Evolutionary conservation across 2,888 invertebrate species (phyloP).

Genomic region (Xestia xanthographa): DNA sequence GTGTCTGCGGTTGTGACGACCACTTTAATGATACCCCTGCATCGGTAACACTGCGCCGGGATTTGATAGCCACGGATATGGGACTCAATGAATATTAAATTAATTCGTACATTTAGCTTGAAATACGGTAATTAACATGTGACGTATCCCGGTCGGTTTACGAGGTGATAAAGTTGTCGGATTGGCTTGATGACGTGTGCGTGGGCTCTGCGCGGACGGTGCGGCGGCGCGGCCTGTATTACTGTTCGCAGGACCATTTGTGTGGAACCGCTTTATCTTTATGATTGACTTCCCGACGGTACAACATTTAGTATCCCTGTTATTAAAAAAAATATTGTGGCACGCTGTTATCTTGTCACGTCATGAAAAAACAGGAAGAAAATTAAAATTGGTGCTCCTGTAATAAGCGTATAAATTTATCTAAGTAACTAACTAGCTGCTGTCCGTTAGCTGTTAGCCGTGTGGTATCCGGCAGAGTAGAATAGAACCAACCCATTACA

Average conservation of each 20-base stretch:
- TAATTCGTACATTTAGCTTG: slow-evolving; percentile 79
- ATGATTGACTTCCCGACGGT: slow-evolving; percentile 73
- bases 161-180: slow-evolving; percentile 80
- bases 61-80: slow-evolving; percentile 77
- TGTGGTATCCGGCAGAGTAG: no score
- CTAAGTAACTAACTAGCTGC: background rate
- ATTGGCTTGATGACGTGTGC: slow-evolving; percentile 70
- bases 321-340: slow-evolving; percentile 2
- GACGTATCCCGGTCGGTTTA: slow-evolving; percentile 77
- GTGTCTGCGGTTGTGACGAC: slow-evolving; percentile 60
- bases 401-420: background rate
- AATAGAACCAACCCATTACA: no score
- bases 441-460: no score
- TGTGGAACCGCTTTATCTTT: slow-evolving; percentile 74
- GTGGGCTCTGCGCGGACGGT: slow-evolving; percentile 51
- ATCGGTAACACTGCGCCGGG: slow-evolving; percentile 70
- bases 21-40: slow-evolving; percentile 70
- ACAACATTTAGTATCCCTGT: slow-evolving; percentile 11
- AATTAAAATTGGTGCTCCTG: slow-evolving; percentile 1
- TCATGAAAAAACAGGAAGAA: slow-evolving; percentile 22
- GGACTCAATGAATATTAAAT: slow-evolving; percentile 80
- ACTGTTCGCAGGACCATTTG: slow-evolving; percentile 67
- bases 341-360: slow-evolving; percentile 13
- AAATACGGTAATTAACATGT: slow-evolving; percentile 81
- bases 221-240: slow-evolving; percentile 63